Conservation (phyloP, 2,113 vertebrate genomes). For the Aspiorhynchus laticeps region DNA sequence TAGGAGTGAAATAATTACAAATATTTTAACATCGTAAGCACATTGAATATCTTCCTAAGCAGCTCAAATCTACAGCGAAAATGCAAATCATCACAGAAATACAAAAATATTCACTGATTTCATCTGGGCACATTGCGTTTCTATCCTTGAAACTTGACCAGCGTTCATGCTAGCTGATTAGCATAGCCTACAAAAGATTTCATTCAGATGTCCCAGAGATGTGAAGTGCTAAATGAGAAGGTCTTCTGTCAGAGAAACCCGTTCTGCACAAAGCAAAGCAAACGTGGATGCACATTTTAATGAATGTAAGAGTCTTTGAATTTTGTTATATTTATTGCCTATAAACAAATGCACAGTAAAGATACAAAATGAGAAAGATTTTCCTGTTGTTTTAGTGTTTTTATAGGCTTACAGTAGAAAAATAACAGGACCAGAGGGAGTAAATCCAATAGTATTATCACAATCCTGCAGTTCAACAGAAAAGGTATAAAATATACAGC, state of each 20-base stretch:
- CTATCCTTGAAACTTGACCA: neutral
- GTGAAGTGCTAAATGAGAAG: neutral
- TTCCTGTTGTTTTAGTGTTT: constrained; percentile 35
- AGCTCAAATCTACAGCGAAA: neutral
- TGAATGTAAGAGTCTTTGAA: constrained; percentile 36
- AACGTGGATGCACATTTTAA: neutral
- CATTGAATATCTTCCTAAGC: neutral
- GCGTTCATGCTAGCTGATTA: constrained; percentile 2
- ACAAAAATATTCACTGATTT: neutral
- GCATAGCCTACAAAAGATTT: neutral
- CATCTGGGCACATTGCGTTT: neutral
- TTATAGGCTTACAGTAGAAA: constrained; percentile 26
- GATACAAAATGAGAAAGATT: constrained; percentile 30
- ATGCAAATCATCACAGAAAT: neutral
- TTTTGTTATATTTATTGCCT: constrained; percentile 41
- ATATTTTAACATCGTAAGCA: constrained; percentile 6
- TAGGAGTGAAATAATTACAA: neutral
- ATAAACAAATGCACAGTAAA: constrained; percentile 37
- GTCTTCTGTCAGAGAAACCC: neutral
- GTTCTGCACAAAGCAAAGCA: neutral
- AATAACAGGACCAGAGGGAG: neutral
- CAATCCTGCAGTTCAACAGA: constrained; percentile 27
- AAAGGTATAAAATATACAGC: constrained; percentile 43
- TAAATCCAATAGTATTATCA: constrained; percentile 26
- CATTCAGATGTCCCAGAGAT: constrained; percentile 8